Evolutionary conservation across 2,888 invertebrate genomes (phyloP), one percentile per base, ranked within the genome.

Genomic region (Drosophila recens): DNA sequence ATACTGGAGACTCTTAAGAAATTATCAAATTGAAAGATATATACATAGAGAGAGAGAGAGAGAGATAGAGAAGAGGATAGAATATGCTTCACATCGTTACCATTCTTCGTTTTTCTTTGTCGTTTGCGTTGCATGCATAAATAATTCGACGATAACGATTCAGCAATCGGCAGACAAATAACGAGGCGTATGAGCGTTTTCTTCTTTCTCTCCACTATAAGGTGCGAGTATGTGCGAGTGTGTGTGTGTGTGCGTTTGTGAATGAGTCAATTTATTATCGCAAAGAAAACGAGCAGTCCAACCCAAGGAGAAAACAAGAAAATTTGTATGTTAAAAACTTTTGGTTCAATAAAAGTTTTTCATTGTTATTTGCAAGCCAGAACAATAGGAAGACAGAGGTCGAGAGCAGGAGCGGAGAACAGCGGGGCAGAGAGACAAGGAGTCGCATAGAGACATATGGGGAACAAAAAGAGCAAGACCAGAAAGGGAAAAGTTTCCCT

Each of bases 311-410:
- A 75, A 71, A 73, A 53, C 72, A 85, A 82, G 88, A 82, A 84
- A 87, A 87, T 85, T 87, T 87, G 88, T 89, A 84, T 85, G 83
- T 79, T 79, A 51, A 89, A 87, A 84, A 87, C 66, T 89, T 83
- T 87, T 84, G 70, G 82, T 76, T 87, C 86, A 89, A 89, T 84
- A 84, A 87, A 85, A 85, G 88, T 89, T 84, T 81, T 62, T 72
- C 73, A 81, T 89, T 83, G 87, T 83, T 87, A 82, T 68, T 52
- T 62, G 64, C 67, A 58, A 70, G 75, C 58, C 80, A 81, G 81
- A 84, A 83, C 89, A 83, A 83, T 89, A 36, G 73, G 64, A 45
- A 59, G 56, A 17, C 62, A 33, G 11, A 40, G 48, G 48, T 38
- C 48, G 27, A 34, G 17, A 17, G 17, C 34, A 15, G 54, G 33